phyloP scores from a whole-genome alignment of 2,797 vertebrate genomes.

The Vireo griseus region DNA sequence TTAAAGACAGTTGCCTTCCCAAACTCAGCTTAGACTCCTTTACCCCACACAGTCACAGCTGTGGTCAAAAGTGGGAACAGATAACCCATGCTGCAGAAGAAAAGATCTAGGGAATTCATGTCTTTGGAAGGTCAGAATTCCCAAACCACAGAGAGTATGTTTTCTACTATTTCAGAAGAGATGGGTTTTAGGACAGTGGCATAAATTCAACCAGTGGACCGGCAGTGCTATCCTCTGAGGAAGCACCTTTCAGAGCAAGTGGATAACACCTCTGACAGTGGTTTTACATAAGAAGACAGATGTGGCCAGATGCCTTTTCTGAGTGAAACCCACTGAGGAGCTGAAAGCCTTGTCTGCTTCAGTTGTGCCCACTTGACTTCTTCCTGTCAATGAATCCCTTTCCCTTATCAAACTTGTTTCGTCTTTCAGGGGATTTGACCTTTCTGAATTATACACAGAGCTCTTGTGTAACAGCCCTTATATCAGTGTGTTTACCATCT shows the following conservation, averaged over 20 bases:
- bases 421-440: slow-evolving; percentile 41
- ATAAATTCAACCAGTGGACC: neutral
- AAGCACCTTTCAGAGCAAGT: neutral
- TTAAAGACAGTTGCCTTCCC: neutral
- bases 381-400: slow-evolving; percentile 19
- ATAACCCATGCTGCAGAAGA: neutral
- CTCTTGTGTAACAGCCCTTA: slow-evolving; percentile 59
- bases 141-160: neutral
- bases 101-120: neutral
- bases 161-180: neutral
- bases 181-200: neutral
- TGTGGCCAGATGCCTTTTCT: neutral
- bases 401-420: slow-evolving; percentile 18
- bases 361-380: neutral
- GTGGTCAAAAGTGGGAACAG: neutral
- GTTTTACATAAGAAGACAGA: neutral
- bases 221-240: neutral
- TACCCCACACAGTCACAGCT: neutral
- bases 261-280: neutral
- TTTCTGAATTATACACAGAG: slow-evolving; percentile 52
- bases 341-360: neutral
- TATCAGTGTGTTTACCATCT: slow-evolving; percentile 68
- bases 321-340: neutral
- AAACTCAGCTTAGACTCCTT: neutral
- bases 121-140: neutral